Evolutionary conservation across 2,113 vertebrate species (phyloP), one percentile per base, ranked within the genome.

Genomic region (Anoura caudifer): DNA sequence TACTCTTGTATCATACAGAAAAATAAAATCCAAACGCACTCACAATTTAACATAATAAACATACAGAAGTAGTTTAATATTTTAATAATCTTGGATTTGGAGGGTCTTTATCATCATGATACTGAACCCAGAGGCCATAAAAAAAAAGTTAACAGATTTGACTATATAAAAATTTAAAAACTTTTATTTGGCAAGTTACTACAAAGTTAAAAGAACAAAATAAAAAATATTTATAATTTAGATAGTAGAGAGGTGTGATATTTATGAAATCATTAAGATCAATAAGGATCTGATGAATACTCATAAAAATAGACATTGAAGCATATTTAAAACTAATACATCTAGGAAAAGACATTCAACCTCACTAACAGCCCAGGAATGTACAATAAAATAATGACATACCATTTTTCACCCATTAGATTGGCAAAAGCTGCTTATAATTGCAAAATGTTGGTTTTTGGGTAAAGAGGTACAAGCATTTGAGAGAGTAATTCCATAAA

Each of bases 41-140:
- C 79, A 83, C 5, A 81, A 52, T 79, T 95, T 73, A 84, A 73
- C 50, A 38, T 36, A 45, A 75, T n/a, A 69, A n/a, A 83, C 43
- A 79, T 47, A 72, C 5, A 41, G 17, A 63, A 77, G 33, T 38
- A 69, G n/a, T 14, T 38, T 12, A 77, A 75, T 61, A 85, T 84
- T 93, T 95, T 87, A n/a, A 96, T 79, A 93, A 94, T n/a, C 54
- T 87, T 94, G 26, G 70, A 70, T 87, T 77, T 90, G 76, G 33
- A 82, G 13, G 36, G 11, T 90, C 86, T 75, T 95, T 77, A 93
- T 67, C 82, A 52, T 91, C 38, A 92, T 22, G 17, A 87, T 9
- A 67, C 36, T 7, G 67, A 88, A 50, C 7, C 6, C 15, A 87
- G 43, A 94, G 19, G 22, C n/a, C 28, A 75, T 80, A 69, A 94